Evolutionary conservation across 1,140 invertebrate species (phyloP).

Genomic region (Aphelinus certus): DNA sequence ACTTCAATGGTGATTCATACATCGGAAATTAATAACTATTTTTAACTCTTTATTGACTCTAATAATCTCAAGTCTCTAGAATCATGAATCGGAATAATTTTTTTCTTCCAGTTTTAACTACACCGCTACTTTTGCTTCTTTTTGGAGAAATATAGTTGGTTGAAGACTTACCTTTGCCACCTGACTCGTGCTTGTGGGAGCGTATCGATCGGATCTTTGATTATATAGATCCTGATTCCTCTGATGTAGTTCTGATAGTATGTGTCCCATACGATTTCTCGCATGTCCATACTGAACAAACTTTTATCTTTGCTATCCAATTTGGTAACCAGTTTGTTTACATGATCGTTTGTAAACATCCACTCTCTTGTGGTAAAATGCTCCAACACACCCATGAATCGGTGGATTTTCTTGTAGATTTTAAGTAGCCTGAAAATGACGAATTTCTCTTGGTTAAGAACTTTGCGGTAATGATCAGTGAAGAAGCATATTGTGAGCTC

Average conservation of each 20-base stretch:
- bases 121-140: no score
- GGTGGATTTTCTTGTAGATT: conserved; percentile 76
- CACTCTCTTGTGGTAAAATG: conserved; percentile 79
- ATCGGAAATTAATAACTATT: no score
- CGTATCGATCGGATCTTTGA: conserved; percentile 71
- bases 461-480: no score
- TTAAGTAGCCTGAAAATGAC: conserved; percentile 69
- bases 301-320: conserved; percentile 71
- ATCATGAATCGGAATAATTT: no score
- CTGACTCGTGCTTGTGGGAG: conserved; percentile 65
- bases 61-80: no score
- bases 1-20: no score
- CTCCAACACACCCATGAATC: conserved; percentile 74
- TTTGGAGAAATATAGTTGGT: not conserved
- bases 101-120: no score
- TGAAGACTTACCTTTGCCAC: conserved; percentile 63
- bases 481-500: no score
- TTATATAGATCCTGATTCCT: conserved; percentile 70
- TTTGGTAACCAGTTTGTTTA: conserved; percentile 69
- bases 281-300: conserved; percentile 77
- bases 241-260: conserved; percentile 70
- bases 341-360: conserved; percentile 73
- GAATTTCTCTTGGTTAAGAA: not conserved
- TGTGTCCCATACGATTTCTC: conserved; percentile 69
- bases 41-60: no score